Percentiles rank a stretch among this genome's conserved stretches.
Conservation (phyloP, 2,113 vertebrate species). For the Marcusenius ussheri region DNA sequence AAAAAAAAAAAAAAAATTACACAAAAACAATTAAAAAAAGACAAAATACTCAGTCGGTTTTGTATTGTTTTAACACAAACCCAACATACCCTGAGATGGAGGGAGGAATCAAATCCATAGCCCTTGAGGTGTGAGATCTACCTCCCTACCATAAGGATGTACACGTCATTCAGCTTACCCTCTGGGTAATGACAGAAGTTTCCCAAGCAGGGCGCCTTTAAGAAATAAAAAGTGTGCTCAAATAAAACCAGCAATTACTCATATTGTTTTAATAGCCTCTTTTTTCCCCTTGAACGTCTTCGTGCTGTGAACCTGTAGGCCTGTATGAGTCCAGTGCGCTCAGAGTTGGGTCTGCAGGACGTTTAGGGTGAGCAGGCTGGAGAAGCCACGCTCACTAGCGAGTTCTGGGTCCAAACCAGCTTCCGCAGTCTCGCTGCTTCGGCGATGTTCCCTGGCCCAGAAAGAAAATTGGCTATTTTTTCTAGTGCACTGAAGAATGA, state of each 20-base stretch:
- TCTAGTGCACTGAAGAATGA: neutral
- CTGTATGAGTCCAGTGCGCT: neutral
- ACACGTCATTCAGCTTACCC: neutral
- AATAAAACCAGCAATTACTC: neutral
- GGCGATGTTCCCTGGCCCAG: neutral
- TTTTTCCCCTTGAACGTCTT: neutral
- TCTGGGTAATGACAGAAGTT: neutral
- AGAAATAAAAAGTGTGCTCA: neutral
- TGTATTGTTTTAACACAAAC: neutral
- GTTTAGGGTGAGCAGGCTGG: neutral
- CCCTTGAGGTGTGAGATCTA: neutral
- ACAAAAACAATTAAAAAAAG: slow-evolving; percentile 60
- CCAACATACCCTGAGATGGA: neutral
- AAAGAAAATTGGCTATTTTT: neutral
- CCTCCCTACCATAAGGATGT: neutral
- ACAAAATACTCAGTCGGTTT: neutral
- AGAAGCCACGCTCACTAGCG: neutral
- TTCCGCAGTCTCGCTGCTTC: neutral
- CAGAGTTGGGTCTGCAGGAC: neutral
- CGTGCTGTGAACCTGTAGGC: neutral
- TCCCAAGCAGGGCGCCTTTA: neutral
- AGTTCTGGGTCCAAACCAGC: neutral
- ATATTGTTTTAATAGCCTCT: neutral
- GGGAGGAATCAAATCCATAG: neutral
- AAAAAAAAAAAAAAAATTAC: slow-evolving; percentile 55